Evolutionary conservation across 2,888 invertebrate genomes (phyloP), one percentile per base, ranked within the genome.

Genomic region (Chydorus sphaericus): DNA sequence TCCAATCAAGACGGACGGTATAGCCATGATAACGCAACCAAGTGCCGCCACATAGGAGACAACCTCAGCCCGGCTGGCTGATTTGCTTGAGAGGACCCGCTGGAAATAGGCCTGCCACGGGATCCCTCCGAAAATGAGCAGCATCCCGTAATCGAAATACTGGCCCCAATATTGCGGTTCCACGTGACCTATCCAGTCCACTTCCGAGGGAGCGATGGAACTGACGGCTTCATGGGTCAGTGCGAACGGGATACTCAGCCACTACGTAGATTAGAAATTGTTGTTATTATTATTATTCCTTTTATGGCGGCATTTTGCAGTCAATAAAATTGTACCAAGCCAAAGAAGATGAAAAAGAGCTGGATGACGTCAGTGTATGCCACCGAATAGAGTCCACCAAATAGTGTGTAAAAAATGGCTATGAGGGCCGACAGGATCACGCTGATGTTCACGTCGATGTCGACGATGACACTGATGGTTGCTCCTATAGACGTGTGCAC

Each of bases 91-190:
- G 56, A 83, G 68, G 16, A 83, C 80, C 55, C 82, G 70, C 70
- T 83, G 82, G 65, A 83, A 82, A 65, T 82, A 83, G 16, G 79
- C 80, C 77, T 83, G 80, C 78, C 80, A 81, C 23, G 81, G 80
- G 62, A 82, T 80, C 30, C 81, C 81, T 14, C 81, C 81, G 61
- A 81, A 78, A 23, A 78, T 70, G 28, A 81, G 70, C 48, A 81
- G 69, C 29, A 81, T 69, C 64, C 75, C 75, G 53, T 71, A 71
- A 65, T 81, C 81, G 51, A 76, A 64, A 73, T 79, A 80, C 51
- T 70, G 69, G 5, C 73, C 74, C 30, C 71, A 65, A 58, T 75
- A 72, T 54, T 69, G 65, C 31, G 65, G 65, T 31, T 70, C 69
- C 44, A 79, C 68, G 33, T 68, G 66, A 1, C 79, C 80, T 11